Base-by-base conservation (phyloP, 2,113 vertebrate species). In the Epinephelus moara region DNA sequence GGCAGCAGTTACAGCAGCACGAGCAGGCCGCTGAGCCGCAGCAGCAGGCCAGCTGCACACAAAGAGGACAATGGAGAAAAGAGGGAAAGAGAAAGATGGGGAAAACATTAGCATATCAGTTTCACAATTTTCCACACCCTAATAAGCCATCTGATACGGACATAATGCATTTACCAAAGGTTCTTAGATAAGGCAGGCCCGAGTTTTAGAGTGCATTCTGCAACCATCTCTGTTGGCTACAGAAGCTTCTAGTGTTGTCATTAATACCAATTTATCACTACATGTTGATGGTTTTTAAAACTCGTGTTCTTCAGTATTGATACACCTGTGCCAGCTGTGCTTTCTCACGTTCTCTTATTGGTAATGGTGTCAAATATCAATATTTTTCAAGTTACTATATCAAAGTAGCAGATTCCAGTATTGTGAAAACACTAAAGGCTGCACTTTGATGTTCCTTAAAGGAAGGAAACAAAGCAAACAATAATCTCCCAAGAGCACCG, bases 1-100 rank as follows among this genome's bases (percentile, higher is more conserved):
- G 98, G 87, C 97, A 99, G 92, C 97, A 98, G 78, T 91, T 92
- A 37, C 98, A 99, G 96, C 98, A 99, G 60, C 98, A 95, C 0
- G 97, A 95, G 84, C 98, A 99, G 53, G 96, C 96, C 0, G 96
- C 97, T 10, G 95, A 88, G 57, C 98, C 98, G 0, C 98, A 99
- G 92, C 98, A 99, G 92, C 98, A 99, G 88, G 97, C 98, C 96
- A 99, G 67, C 98, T 99, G 85, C 42, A 88, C 13, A 73, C 18
- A 9, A 2, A 86, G 56, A 88, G 30, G 69, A n/a, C 91, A 87
- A 62, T 11, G 13, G 57, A 71, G 61, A 63, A 9, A 69, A 74
- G 55, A 82, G 25, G 19, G 33, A 37, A 7, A 37, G 18, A 6
- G 52, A 68, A 25, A 40, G 47, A 72, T 6, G 21, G 49, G 12